These are phyloP conservation scores for Rutilus rutilus DNA, from an alignment of 2,113 vertebrate genomes.

Conservation along the genomic window DNA sequence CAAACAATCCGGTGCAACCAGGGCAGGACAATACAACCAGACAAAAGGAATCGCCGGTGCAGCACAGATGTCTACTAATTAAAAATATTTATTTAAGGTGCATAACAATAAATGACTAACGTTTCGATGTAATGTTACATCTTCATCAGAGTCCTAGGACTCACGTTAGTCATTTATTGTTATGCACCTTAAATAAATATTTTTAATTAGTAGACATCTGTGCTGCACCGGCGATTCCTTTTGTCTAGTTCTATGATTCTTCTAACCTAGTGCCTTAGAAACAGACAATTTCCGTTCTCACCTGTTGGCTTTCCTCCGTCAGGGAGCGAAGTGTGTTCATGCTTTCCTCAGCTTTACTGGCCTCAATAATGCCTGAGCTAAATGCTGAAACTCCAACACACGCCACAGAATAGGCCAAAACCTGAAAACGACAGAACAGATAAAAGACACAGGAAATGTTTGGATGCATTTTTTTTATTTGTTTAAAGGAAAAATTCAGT, in stretches of 20 bases:
- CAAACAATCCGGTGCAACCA: too few species aligned
- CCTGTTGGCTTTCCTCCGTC: slow-evolving; percentile 91
- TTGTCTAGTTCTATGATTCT: neutral
- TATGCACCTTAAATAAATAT: too few species aligned
- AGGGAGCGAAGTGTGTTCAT: slow-evolving; percentile 83
- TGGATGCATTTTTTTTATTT: neutral
- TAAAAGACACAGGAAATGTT: neutral
- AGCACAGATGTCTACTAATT: too few species aligned
- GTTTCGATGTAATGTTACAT: too few species aligned
- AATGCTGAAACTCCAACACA: slow-evolving; percentile 88
- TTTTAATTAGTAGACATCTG: too few species aligned
- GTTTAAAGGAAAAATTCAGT: neutral
- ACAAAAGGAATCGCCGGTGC: too few species aligned
- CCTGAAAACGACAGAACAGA: slow-evolving; percentile 70
- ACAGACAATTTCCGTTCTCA: slow-evolving; percentile 58
- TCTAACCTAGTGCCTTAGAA: neutral
- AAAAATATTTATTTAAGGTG: too few species aligned
- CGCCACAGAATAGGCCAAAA: slow-evolving; percentile 86
- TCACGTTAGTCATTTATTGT: too few species aligned
- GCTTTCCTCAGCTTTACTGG: slow-evolving; percentile 82
- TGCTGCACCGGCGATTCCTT: too few species aligned
- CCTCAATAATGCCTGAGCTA: slow-evolving; percentile 80
- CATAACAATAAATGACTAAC: too few species aligned
- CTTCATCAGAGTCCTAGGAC: too few species aligned
- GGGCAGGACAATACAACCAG: too few species aligned